These are phyloP conservation scores for Buphagus erythrorhynchus DNA, from an alignment of 2,797 vertebrate genomes.

Conservation along the genomic window DNA sequence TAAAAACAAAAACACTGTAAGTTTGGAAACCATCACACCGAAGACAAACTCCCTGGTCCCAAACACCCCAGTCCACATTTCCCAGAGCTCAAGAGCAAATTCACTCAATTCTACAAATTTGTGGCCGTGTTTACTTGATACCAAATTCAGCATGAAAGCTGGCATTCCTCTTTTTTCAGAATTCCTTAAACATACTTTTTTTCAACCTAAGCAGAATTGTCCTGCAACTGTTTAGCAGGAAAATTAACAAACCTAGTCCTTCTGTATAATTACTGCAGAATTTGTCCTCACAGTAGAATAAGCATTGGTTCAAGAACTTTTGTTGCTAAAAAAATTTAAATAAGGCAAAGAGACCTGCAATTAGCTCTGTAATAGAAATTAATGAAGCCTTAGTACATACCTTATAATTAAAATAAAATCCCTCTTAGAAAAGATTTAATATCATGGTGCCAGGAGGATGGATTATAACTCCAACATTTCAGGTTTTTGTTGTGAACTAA, in stretches of 20 bases:
- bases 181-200: background rate
- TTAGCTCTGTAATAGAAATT: constrained; percentile 26
- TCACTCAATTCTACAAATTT: background rate
- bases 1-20: background rate
- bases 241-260: background rate
- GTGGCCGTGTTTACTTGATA: background rate
- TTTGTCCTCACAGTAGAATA: background rate
- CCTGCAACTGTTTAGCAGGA: background rate
- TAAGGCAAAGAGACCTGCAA: background rate
- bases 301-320: background rate
- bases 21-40: background rate
- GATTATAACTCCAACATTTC: background rate
- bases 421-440: background rate
- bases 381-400: background rate
- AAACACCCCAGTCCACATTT: fast-evolving
- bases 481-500: background rate
- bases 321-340: background rate
- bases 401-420: constrained; percentile 45
- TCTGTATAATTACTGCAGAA: background rate
- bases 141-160: background rate
- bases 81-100: background rate
- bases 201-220: background rate
- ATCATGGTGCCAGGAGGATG: background rate
- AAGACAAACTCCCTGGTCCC: too few relatives aligned
- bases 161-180: background rate